Conservation (phyloP, 2,797 vertebrate species). For the Ambastaia sidthimunki region DNA sequence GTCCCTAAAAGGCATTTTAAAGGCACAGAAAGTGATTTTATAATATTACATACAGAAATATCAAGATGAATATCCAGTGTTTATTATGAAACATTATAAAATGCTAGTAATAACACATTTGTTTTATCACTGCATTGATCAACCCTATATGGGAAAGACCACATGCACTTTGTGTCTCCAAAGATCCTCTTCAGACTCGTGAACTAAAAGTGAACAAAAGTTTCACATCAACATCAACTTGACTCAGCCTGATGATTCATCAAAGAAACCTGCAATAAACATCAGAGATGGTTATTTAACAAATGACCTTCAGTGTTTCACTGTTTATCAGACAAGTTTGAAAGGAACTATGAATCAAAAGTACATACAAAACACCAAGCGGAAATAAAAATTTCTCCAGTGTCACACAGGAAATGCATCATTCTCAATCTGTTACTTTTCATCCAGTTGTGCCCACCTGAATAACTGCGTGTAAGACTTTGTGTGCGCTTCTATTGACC, state of each 20-base stretch:
- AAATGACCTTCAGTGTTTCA: conserved; percentile 22
- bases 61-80: no score
- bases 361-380: background rate
- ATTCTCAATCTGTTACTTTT: conserved; percentile 2
- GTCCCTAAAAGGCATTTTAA: no score
- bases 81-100: no score
- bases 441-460: conserved; percentile 2
- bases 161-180: background rate
- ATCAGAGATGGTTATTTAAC: conserved; percentile 22
- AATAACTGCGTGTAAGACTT: background rate
- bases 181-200: background rate
- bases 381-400: conserved; percentile 6
- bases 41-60: no score
- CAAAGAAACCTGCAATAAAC: background rate
- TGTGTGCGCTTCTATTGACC: background rate
- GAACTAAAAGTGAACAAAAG: background rate
- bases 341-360: conserved; percentile 36
- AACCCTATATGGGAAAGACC: no score
- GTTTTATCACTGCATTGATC: no score
- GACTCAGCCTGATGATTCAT: background rate
- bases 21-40: no score
- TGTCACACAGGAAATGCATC: conserved; percentile 14
- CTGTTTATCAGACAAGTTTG: conserved; percentile 17
- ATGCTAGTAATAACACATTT: no score
- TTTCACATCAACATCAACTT: background rate